Evolutionary conservation across 2,797 vertebrate species (phyloP), one percentile per base, ranked within the genome.

Genomic region (Spinus pinus): DNA sequence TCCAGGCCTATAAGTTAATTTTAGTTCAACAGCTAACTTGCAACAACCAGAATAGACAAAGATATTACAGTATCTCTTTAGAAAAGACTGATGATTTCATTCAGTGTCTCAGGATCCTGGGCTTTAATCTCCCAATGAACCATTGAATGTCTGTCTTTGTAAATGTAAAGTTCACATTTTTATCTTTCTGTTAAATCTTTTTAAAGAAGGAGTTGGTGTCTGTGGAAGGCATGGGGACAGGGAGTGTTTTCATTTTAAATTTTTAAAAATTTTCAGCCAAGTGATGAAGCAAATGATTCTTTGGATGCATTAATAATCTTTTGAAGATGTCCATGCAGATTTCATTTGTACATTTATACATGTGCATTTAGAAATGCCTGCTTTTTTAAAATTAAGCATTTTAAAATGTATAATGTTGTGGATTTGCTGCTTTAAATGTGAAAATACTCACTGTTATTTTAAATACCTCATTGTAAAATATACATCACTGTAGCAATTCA

Each of bases 21-120:
- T 80, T 77, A 92, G 81, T 86, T 88, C 78, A 84, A 50, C 42
- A 58, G 35, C 81, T 72, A 58, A 51, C 67, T 93, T 75, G 25
- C 44, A 89, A 27, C 37, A 66, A 50, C 60, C 31, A 58, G 67
- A 73, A 66, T 9, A 93, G 77, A 90, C 56, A 82, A 91, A 82
- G 81, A 70, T 75, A 46, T 42, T 79, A 88, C 42, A 94, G 83
- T 79, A 42, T 84, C 28, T 88, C 56, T 46, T 89, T 87, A 30
- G 27, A 65, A 86, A 95, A 84, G 54, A 47, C 50, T n/a, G 70
- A 79, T 93, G 39, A 92, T 92, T 94, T 92, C 81, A 95, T 94
- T 82, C 33, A 50, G 0, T 69, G 44, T 79, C 74, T 65, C 12
- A 51, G 44, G 31, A 85, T 81, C 49, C 23, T 62, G 41, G 78